Conservation (phyloP, 2,888 invertebrate genomes). For the Amphiduros pacificus region DNA sequence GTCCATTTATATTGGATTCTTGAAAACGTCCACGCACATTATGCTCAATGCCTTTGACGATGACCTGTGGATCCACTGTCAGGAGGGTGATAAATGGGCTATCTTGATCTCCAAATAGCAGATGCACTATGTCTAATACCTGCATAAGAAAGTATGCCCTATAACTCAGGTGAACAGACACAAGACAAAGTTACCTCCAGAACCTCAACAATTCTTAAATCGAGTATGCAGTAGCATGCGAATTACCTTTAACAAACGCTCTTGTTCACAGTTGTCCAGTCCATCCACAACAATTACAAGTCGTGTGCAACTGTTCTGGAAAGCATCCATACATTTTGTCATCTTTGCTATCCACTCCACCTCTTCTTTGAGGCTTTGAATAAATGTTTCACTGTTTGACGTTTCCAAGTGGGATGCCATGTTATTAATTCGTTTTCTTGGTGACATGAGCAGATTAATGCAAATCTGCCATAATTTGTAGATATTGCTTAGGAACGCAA, state of each 20-base stretch:
- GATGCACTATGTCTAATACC: conserved; percentile 91
- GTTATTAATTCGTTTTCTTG: conserved; percentile 67
- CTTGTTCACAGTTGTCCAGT: conserved; percentile 96
- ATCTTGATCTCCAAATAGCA: conserved; percentile 89
- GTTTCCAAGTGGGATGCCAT: conserved; percentile 64
- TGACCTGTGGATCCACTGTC: conserved; percentile 98
- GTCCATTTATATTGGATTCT: conserved; percentile 91
- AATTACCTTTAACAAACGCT: conserved; percentile 76
- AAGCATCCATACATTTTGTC: conserved; percentile 87
- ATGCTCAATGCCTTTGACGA: conserved; percentile 77
- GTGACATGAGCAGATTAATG: conserved; percentile 76
- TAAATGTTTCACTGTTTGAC: conserved; percentile 79
- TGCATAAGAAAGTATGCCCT: too few relatives aligned
- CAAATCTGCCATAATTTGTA: conserved; percentile 52
- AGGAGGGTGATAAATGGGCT: conserved; percentile 94
- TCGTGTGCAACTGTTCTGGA: conserved; percentile 87
- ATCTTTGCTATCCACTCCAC: conserved; percentile 84
- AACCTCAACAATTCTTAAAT: too few relatives aligned
- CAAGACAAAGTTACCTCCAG: too few relatives aligned
- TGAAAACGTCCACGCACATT: conserved; percentile 61
- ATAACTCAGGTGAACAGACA: too few relatives aligned
- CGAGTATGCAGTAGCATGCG: too few relatives aligned
- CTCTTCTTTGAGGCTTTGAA: conserved; percentile 71
- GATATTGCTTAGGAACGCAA: conserved; percentile 73
- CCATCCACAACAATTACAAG: conserved; percentile 96